These are phyloP conservation scores for Molothrus aeneus DNA, from an alignment of 2,797 vertebrate species.

Conservation along the genomic window DNA sequence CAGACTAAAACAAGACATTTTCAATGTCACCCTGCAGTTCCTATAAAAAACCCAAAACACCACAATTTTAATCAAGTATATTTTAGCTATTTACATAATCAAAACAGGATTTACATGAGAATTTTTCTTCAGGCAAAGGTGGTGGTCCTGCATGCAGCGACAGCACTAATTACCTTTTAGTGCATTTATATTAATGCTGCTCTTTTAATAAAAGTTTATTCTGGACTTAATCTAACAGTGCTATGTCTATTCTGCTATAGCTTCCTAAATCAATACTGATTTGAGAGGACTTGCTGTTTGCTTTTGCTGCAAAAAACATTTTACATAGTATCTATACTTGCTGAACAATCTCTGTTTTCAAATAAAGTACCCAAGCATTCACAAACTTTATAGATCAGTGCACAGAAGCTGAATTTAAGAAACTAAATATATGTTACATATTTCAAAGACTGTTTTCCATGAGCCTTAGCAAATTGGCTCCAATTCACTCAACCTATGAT, in stretches of 20 bases:
- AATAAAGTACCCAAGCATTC: background rate
- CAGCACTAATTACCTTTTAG: background rate
- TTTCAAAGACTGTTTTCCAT: background rate
- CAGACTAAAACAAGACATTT: background rate
- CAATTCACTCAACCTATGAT: background rate
- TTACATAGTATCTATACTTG: background rate
- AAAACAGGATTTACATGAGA: background rate
- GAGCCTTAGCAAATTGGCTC: background rate
- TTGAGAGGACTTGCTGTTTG: background rate
- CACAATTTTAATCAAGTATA: background rate
- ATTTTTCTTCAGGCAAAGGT: background rate
- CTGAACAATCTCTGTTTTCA: background rate
- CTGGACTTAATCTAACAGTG: background rate
- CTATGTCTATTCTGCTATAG: background rate
- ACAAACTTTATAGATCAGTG: background rate
- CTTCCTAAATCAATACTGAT: background rate
- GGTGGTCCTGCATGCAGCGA: background rate
- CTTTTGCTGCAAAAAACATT: background rate
- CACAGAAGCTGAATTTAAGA: background rate
- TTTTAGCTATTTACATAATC: background rate
- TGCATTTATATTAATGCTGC: background rate
- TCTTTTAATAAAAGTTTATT: background rate
- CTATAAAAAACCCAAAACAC: background rate
- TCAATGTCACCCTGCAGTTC: background rate
- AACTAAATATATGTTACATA: background rate